Evolutionary conservation across 2,888 invertebrate genomes (phyloP), one percentile per base, ranked within the genome.

Genomic region (Furcula furcula): DNA sequence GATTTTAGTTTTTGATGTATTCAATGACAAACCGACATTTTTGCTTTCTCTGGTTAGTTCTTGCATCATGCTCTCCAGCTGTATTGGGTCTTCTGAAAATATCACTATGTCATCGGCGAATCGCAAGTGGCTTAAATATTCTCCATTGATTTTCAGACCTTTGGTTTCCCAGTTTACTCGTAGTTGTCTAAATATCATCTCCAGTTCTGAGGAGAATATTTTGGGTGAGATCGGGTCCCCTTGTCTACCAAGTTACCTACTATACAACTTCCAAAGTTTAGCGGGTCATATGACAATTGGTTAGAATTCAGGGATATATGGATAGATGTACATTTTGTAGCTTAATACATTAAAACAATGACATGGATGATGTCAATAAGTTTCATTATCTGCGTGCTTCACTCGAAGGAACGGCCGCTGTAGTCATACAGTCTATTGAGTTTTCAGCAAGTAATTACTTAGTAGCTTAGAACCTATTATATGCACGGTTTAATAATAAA

Each of bases 231-330:
- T n/a, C n/a, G n/a, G n/a, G n/a, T n/a, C n/a, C n/a, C n/a, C n/a
- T n/a, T n/a, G n/a, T n/a, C n/a, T n/a, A n/a, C n/a, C n/a, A 52
- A 43, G 19, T 46, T 58, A 20, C 51, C 55, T 25, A 54, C 47
- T 6, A 54, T 55, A 12, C 40, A 55, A n/a, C 33, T 57, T 10
- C 54, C 55, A 2, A 50, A 46, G 23, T 54, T 55, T 34, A 30
- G 26, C 15, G 56, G 53, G 7, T 35, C 19, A 4, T 52, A 49
- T 32, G 34, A 38, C 1, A 49, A 46, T 12, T 58, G 59, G 53
- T 25, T 56, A 2, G 61, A 55, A 27, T 58, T 61, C 35, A 38
- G 29, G 4, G 57, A 57, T 20, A n/a, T n/a, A n/a, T n/a, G n/a
- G n/a, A n/a, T n/a, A n/a, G n/a, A n/a, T n/a, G n/a, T n/a, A 53